phyloP scores from a whole-genome alignment of 2,113 vertebrate species.

The Rana temporaria region DNA sequence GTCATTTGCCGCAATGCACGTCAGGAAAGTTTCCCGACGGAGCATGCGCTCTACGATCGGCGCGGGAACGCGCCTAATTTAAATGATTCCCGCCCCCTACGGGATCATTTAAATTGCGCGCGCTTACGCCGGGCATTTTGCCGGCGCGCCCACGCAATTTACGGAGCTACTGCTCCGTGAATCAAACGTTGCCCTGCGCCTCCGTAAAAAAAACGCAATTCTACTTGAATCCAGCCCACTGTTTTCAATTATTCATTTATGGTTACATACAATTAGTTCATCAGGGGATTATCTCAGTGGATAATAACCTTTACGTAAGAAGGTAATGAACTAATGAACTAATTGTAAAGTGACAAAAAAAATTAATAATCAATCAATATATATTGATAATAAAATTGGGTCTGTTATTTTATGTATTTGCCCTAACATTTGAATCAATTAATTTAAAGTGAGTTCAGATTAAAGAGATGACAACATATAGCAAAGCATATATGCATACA shows the following conservation, averaged over 20 bases:
- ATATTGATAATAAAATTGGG: background rate
- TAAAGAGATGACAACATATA: constrained; percentile 16
- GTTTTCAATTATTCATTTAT: background rate
- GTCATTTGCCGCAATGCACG: too few relatives aligned
- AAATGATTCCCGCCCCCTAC: too few relatives aligned
- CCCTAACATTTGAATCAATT: constrained; percentile 33
- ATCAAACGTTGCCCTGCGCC: too few relatives aligned
- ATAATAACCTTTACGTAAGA: background rate
- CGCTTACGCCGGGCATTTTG: too few relatives aligned
- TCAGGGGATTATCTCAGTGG: background rate
- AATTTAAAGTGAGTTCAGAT: constrained; percentile 2
- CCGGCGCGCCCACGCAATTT: too few relatives aligned
- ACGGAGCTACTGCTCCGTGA: too few relatives aligned
- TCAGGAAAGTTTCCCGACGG: too few relatives aligned
- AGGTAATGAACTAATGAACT: background rate
- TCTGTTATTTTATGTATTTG: constrained; percentile 35
- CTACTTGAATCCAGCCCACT: too few relatives aligned
- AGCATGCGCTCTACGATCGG: too few relatives aligned
- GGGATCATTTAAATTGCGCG: too few relatives aligned
- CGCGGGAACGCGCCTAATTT: too few relatives aligned
- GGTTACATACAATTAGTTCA: background rate
- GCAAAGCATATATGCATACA: constrained; percentile 31
- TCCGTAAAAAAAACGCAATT: too few relatives aligned
- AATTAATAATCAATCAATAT: constrained; percentile 34
- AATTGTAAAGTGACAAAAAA: background rate